These are phyloP conservation scores for Callithrix jacchus DNA, from an alignment of 2,113 vertebrate genomes.

Conservation along the genomic window DNA sequence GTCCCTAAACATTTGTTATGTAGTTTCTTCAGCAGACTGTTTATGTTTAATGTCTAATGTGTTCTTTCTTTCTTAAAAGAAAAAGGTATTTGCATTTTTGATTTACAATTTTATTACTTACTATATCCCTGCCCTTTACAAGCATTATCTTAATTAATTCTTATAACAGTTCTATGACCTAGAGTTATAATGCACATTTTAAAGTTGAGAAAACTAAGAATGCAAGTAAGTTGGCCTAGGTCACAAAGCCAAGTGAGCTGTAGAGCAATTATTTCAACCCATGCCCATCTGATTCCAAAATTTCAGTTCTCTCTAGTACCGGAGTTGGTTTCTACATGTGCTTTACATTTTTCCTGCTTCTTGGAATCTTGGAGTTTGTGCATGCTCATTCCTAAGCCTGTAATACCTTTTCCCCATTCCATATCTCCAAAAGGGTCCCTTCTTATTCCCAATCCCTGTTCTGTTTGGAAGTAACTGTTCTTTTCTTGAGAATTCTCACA, in stretches of 20 bases:
- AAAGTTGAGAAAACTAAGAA: neutral
- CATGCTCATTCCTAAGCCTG: no score
- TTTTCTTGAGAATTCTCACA: neutral
- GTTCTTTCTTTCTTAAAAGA: neutral
- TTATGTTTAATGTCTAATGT: neutral
- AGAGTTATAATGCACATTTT: neutral
- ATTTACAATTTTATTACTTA: slow-evolving; percentile 1
- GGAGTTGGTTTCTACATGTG: neutral
- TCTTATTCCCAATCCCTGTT: neutral
- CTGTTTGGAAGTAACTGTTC: neutral
- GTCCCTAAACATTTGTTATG: neutral
- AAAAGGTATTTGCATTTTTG: neutral
- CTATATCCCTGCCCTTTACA: neutral
- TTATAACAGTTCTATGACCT: neutral
- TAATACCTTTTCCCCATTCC: neutral
- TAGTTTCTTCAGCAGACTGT: neutral
- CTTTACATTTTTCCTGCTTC: rapidly evolving
- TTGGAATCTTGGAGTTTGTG: neutral
- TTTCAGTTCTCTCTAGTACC: rapidly evolving
- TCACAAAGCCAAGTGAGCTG: neutral
- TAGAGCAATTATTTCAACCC: neutral
- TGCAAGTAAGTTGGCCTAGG: neutral
- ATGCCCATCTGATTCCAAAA: neutral
- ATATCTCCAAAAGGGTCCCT: neutral
- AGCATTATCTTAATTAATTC: neutral